A percentile compares a stretch with the other conserved stretches of the same genome.
phyloP scores from a whole-genome alignment of 2,797 vertebrate genomes.

The Mycteria americana region DNA sequence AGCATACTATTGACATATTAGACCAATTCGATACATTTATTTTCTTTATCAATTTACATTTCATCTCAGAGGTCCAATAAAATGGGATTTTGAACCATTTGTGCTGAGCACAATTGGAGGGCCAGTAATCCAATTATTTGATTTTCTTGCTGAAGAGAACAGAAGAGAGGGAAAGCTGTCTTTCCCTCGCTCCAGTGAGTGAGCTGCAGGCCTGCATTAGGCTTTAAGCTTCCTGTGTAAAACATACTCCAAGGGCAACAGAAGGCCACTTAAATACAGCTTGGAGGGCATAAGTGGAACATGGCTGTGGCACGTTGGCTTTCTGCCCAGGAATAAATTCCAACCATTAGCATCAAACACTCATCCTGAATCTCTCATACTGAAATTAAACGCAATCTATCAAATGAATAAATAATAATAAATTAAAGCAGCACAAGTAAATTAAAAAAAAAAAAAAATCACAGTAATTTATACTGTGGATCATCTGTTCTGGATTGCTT shows the following conservation, averaged over 20 bases:
- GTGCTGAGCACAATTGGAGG: background rate
- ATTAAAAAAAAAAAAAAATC: conserved; percentile 28
- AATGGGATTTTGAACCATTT: background rate
- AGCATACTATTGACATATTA: background rate
- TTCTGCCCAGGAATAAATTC: conserved; percentile 31
- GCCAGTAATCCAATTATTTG: conserved; percentile 31
- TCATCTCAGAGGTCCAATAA: background rate
- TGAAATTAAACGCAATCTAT: conserved; percentile 52
- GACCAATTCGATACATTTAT: background rate
- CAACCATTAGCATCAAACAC: conserved; percentile 31
- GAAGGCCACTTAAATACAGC: conserved; percentile 33
- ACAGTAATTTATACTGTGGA: background rate
- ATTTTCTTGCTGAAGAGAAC: conserved; percentile 19
- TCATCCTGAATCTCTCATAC: conserved; percentile 6
- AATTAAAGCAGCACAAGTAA: conserved; percentile 20
- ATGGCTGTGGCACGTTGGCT: background rate
- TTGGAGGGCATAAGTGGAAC: conserved; percentile 12
- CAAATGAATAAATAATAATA: conserved; percentile 57
- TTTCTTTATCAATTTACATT: conserved; percentile 4
- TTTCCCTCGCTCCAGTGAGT: background rate
- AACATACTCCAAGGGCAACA: conserved; percentile 24
- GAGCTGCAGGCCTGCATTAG: background rate
- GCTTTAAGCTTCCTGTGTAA: background rate
- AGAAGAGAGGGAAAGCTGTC: background rate
- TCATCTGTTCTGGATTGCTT: background rate